Evolutionary conservation across 2,113 vertebrate species (phyloP), one percentile per base, ranked within the genome.

Genomic region (Microcebus murinus): DNA sequence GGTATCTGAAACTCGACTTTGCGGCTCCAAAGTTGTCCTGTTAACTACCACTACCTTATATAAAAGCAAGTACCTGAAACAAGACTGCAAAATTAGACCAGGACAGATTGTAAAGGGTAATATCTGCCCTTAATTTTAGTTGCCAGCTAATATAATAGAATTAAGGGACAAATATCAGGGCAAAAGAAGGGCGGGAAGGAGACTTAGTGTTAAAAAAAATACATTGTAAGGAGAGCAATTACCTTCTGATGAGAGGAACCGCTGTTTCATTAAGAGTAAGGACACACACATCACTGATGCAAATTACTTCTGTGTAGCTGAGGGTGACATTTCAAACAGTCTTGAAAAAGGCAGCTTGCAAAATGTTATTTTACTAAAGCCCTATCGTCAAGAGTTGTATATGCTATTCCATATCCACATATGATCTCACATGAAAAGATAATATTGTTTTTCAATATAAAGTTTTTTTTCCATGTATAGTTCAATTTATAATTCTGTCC

Each of bases 121-220:
- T 93, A 97, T 88, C 96, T 27, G 89, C 74, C 81, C 96, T 85
- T 98, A 96, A 97, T 98, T 98, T 98, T 91, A 96, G 80, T 91
- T 97, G 96, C 94, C 92, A 98, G 97, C 84, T 98, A 96, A 97
- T 92, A 15, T 74, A 97, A 98, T 95, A 96, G 94, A 97, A 98
- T 97, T 97, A 97, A 85, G 71, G 94, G 93, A 97, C 96, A 50
- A 42, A 65, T 67, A 88, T 96, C 98, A 98, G 61, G 88, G 93
- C 65, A 87, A 94, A 59, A 91, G 84, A 97, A 95, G 91, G 96
- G 77, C 79, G 57, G 36, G 36, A 20, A 59, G 48, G 73, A 90
- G 94, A 98, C 45, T 79, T 42, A 83, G 61, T 68, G 74, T 55
- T 95, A 55, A 0, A 80, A 55, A 92, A 94, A 95, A 83, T 42